phyloP scores from a whole-genome alignment of 2,113 vertebrate species.

The Poeciliopsis prolifica region DNA sequence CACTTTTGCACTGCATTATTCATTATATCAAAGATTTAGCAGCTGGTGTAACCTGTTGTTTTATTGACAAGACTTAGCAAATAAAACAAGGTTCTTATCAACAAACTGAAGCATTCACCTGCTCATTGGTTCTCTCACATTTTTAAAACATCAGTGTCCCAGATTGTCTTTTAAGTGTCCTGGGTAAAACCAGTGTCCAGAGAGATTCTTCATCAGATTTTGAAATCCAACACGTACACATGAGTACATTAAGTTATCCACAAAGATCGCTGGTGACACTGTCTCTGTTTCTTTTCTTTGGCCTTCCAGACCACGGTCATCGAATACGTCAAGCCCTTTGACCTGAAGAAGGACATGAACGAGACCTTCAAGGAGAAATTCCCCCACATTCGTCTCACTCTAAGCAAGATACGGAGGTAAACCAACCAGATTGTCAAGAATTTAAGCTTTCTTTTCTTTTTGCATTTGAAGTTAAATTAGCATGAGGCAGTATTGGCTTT shows the following conservation, averaged over 20 bases:
- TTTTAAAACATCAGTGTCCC: not conserved
- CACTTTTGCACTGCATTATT: too few species aligned
- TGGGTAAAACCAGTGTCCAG: not conserved
- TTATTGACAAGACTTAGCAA: not conserved
- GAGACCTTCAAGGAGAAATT: constrained; percentile 99
- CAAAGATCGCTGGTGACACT: constrained; percentile 18
- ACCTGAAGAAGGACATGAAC: constrained; percentile 99
- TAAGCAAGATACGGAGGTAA: constrained; percentile 98
- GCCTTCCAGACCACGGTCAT: constrained; percentile 93
- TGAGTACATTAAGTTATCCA: constrained; percentile 25
- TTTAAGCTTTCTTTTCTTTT: not conserved
- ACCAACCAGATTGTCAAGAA: not conserved
- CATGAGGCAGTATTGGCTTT: not conserved
- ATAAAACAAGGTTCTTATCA: not conserved
- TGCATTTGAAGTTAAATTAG: not conserved
- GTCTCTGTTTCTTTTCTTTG: constrained; percentile 37
- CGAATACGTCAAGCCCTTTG: constrained; percentile 97
- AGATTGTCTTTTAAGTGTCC: too few species aligned
- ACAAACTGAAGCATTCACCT: not conserved
- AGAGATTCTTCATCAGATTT: not conserved
- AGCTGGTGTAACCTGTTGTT: not conserved
- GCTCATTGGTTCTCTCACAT: not conserved
- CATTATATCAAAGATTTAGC: not conserved
- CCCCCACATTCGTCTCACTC: constrained; percentile 94
- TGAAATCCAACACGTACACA: constrained; percentile 52